Evolutionary conservation across 2,888 invertebrate genomes (phyloP), one percentile per base, ranked within the genome.

Genomic region (Catonia carolina): DNA sequence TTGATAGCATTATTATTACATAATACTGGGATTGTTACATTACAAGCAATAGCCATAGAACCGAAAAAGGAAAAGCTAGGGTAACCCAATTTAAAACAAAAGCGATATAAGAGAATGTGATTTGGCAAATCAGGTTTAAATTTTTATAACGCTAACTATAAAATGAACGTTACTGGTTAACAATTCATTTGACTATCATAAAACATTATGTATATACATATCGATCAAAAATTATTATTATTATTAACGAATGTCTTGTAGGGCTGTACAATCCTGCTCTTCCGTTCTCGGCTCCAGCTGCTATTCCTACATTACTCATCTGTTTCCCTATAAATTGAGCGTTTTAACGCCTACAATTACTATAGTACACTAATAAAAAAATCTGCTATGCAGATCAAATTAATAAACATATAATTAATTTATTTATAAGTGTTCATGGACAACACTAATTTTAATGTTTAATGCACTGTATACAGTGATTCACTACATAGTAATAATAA

Each of bases 1-100:
- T 64, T 62, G 60, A 61, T 64, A 64, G 64, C 64, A 64, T 62
- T 62, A 56, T 64, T 64, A 64, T 62, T 64, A 64, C 64, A 64
- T 64, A 64, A 64, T 64, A 64, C 64, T 64, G 64, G 61, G 61
- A 55, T 57, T 61, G 61, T 60, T 60, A 63, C 62, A 59, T 61
- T 63, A 63, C 62, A 64, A 61, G 62, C 63, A 61, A 61, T 39
- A 45, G 45, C 27, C 18, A 45, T 2, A 45, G 45, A 45, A 45
- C 45, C 45, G 45, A 45, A 45, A 45, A 45, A 14, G 22, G 45
- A 45, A 27, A 45, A 45, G 45, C 45, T 23, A 27, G 20, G 20
- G 20, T 2, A 3, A 12, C 17, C 42, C 42, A 41, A 14, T 18
- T 5, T 18, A 18, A 10, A n/a, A n/a, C n/a, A n/a, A 6, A 23